These are phyloP conservation scores for Eumerus sabulonum DNA, from an alignment of 2,888 invertebrate species.

Conservation along the genomic window DNA sequence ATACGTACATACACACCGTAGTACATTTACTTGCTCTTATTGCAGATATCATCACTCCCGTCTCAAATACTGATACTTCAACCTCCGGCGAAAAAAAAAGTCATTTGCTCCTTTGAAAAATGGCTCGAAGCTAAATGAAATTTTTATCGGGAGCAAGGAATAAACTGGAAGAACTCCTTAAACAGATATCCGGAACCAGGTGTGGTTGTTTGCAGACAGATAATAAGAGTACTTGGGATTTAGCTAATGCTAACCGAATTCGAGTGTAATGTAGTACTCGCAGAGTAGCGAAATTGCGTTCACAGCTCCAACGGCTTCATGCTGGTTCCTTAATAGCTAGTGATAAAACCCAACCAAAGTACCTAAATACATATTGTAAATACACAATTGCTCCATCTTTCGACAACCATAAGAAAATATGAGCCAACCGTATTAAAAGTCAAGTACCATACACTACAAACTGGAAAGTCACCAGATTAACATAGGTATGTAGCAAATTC, in stretches of 20 bases:
- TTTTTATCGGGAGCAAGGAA: conserved; percentile 43
- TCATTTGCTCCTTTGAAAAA: conserved; percentile 60
- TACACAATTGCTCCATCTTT: conserved; percentile 33
- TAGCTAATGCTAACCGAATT: conserved; percentile 23
- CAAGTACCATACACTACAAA: conserved; percentile 2
- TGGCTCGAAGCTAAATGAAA: conserved; percentile 58
- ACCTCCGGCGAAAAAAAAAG: conserved; percentile 50
- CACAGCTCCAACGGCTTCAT: conserved; percentile 18
- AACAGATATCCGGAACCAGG: conserved; percentile 54
- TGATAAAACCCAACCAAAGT: conserved; percentile 40
- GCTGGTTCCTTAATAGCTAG: conserved; percentile 39
- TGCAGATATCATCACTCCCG: conserved; percentile 43
- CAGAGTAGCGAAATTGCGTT: too few species aligned
- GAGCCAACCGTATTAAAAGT: background rate
- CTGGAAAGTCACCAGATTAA: background rate
- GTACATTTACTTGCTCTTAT: conserved; percentile 44
- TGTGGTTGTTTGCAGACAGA: conserved; percentile 61
- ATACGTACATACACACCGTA: conserved; percentile 46
- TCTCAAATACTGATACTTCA: background rate
- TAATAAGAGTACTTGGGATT: conserved; percentile 61
- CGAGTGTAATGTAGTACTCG: conserved; percentile 16
- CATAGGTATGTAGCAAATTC: too few species aligned
- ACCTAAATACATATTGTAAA: conserved; percentile 46
- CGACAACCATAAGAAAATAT: conserved; percentile 26
- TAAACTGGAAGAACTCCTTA: conserved; percentile 30